Evolutionary conservation across 2,888 invertebrate species (phyloP).

Genomic region (Ceraclea dissimilis): DNA sequence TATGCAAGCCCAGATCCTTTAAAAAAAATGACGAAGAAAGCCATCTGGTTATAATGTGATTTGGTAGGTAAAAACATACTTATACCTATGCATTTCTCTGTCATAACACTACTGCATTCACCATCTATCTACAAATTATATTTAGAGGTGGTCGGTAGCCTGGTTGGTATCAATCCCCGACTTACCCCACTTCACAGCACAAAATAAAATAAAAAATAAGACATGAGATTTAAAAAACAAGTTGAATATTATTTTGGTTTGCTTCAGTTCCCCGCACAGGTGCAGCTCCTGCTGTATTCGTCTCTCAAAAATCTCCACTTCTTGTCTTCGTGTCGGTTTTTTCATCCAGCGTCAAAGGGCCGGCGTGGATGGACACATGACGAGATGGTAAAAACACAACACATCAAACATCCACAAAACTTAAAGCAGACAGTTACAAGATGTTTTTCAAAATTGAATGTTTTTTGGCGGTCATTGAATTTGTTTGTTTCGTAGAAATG

Average conservation of each 20-base stretch:
- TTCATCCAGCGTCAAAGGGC: constrained; percentile 8
- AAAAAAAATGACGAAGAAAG: too few relatives aligned
- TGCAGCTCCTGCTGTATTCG: neutral
- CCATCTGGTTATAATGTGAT: too few relatives aligned
- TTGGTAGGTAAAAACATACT: too few relatives aligned
- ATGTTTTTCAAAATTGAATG: neutral
- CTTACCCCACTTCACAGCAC: too few relatives aligned
- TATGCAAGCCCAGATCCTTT: too few relatives aligned
- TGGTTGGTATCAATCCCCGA: too few relatives aligned
- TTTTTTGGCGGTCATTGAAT: neutral
- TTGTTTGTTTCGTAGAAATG: neutral
- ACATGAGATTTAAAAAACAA: too few relatives aligned
- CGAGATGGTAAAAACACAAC: neutral
- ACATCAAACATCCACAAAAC: neutral
- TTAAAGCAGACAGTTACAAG: neutral
- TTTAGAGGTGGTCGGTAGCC: too few relatives aligned
- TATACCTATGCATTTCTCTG: too few relatives aligned
- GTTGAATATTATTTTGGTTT: neutral
- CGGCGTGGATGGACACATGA: constrained; percentile 8
- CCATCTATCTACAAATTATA: too few relatives aligned
- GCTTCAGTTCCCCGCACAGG: neutral
- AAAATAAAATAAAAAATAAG: too few relatives aligned
- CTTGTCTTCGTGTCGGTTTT: constrained; percentile 3
- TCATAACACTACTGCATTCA: too few relatives aligned
- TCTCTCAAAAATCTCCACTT: neutral